phyloP scores from a whole-genome alignment of 2,113 vertebrate genomes.

The Sapajus apella region DNA sequence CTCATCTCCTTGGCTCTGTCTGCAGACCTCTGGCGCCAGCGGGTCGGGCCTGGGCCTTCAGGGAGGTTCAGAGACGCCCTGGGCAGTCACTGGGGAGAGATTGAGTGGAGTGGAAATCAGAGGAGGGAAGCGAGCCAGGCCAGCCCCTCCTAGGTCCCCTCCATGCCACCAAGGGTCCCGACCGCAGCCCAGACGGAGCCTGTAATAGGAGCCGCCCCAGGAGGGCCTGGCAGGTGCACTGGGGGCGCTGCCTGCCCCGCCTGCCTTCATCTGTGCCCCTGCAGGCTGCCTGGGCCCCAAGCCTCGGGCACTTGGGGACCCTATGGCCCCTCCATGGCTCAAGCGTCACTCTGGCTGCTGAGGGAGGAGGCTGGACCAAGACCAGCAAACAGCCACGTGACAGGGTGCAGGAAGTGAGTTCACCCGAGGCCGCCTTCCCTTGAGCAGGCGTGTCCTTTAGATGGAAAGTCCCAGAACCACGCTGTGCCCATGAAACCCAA shows the following conservation, averaged over 20 bases:
- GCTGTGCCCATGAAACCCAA: too few relatives aligned
- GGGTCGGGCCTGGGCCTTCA: neutral
- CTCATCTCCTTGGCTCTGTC: neutral
- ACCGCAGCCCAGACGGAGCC: neutral
- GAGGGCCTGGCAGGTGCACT: neutral
- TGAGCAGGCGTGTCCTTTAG: neutral
- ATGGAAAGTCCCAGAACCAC: neutral
- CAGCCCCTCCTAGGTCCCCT: neutral
- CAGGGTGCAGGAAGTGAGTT: neutral
- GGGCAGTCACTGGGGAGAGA: conserved; percentile 46
- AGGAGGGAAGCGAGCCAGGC: neutral
- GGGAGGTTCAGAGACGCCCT: neutral
- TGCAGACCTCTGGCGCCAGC: neutral
- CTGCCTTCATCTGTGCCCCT: neutral
- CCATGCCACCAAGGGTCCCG: neutral
- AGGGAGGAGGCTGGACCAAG: neutral
- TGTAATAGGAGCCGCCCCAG: neutral
- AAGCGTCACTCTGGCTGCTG: neutral
- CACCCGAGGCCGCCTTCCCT: neutral
- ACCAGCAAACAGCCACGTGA: neutral
- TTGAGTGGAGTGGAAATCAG: neutral
- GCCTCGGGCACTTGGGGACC: neutral
- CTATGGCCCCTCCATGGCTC: neutral
- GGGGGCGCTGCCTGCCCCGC: neutral
- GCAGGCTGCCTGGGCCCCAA: neutral